phyloP scores from a whole-genome alignment of 23 tunicate species.

The Halocynthia roretzi region DNA sequence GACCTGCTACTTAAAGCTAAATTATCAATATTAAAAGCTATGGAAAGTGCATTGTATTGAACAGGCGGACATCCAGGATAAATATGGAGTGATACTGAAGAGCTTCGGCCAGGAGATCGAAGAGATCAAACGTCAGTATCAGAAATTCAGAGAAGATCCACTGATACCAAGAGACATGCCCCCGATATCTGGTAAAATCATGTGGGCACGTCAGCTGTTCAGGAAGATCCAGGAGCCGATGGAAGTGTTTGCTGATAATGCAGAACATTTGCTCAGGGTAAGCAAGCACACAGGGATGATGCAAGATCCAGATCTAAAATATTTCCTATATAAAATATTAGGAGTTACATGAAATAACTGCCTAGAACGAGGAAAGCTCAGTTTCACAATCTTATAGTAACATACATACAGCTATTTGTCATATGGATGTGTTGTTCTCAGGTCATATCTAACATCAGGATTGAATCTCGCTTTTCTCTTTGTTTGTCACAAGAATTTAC shows the following conservation, averaged over 20 bases:
- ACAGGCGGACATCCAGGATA: slow-evolving; percentile 69
- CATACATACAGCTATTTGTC: too few relatives aligned
- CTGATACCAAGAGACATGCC: slow-evolving; percentile 91
- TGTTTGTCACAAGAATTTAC: too few relatives aligned
- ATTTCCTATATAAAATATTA: too few relatives aligned
- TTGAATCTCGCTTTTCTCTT: too few relatives aligned
- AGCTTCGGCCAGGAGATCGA: slow-evolving; percentile 86
- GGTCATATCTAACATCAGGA: too few relatives aligned
- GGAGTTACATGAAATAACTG: too few relatives aligned
- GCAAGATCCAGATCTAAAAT: too few relatives aligned
- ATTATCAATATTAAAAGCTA: too few relatives aligned
- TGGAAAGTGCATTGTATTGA: neutral
- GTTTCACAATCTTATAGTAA: too few relatives aligned
- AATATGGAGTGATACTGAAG: slow-evolving; percentile 64
- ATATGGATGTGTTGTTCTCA: too few relatives aligned
- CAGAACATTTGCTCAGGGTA: slow-evolving; percentile 77
- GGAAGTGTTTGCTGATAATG: slow-evolving; percentile 57
- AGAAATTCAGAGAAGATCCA: slow-evolving; percentile 88
- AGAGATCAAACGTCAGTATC: slow-evolving; percentile 77
- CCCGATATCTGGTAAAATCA: slow-evolving; percentile 85
- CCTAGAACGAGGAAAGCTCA: too few relatives aligned
- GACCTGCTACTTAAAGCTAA: neutral
- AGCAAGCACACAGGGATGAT: neutral
- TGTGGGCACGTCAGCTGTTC: slow-evolving; percentile 94
- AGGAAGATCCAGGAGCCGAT: slow-evolving; percentile 87